Conservation (phyloP, 2,888 invertebrate species). For the Metopia argyrocephala region DNA sequence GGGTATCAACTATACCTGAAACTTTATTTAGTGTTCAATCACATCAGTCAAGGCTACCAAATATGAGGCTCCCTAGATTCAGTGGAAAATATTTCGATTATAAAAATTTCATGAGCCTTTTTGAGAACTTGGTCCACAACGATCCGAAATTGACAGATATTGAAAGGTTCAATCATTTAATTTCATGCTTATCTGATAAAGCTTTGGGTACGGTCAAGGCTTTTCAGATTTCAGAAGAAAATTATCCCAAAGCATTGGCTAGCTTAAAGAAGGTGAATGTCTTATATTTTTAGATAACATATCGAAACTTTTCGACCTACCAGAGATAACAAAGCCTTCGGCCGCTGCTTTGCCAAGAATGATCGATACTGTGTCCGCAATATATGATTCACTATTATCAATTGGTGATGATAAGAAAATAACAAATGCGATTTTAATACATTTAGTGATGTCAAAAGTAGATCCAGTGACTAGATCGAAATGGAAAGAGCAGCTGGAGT, state of each 20-base stretch:
- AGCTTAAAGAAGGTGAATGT: too few relatives aligned
- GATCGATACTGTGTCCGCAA: too few relatives aligned
- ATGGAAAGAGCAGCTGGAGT: constrained; percentile 29
- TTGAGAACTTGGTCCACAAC: constrained; percentile 40
- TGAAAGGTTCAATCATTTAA: too few relatives aligned
- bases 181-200: constrained; percentile 38
- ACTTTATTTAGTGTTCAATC: background rate
- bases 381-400: too few relatives aligned
- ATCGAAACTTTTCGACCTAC: constrained; percentile 56
- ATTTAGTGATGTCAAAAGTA: too few relatives aligned
- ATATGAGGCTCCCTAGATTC: constrained; percentile 48
- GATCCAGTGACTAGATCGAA: too few relatives aligned
- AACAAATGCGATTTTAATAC: too few relatives aligned
- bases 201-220: constrained; percentile 13
- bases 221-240: constrained; percentile 16
- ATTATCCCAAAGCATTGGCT: too few relatives aligned
- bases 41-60: constrained; percentile 24
- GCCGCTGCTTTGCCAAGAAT: constrained; percentile 55
- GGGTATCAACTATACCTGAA: background rate
- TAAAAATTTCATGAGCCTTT: constrained; percentile 56
- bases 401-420: too few relatives aligned
- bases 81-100: too few relatives aligned
- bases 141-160: constrained; percentile 48
- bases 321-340: constrained; percentile 56
- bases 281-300: constrained; percentile 59